phyloP scores from a whole-genome alignment of 2,113 vertebrate species.

The Vulpes ferrilata region DNA sequence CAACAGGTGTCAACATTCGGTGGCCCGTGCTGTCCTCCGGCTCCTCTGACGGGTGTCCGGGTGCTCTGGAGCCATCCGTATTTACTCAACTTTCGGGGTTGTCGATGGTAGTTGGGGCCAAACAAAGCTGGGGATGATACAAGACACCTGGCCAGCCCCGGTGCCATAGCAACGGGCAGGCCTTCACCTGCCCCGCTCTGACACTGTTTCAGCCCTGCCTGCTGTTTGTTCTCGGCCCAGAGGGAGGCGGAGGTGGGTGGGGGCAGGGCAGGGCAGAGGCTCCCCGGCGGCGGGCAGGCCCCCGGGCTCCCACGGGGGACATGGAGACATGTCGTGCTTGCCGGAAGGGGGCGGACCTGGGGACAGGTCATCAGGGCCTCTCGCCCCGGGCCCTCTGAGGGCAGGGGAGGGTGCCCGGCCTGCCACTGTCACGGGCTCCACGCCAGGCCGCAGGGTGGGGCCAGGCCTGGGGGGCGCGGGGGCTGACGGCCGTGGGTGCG shows the following conservation, averaged over 20 bases:
- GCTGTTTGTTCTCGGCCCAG: conserved; percentile 82
- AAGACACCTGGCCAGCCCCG: conserved; percentile 82
- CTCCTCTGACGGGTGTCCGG: conserved; percentile 88
- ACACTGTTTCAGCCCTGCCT: conserved; percentile 89
- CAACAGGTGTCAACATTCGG: conserved; percentile 89
- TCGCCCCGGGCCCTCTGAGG: conserved; percentile 8
- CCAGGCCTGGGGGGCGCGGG: background rate
- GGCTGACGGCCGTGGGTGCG: background rate
- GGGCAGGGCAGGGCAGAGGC: background rate
- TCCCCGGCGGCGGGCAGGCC: background rate
- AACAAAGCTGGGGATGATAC: conserved; percentile 91
- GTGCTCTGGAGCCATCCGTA: conserved; percentile 89
- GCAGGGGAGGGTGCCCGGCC: background rate
- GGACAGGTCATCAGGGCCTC: background rate
- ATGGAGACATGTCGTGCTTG: background rate
- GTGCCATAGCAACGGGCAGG: conserved; percentile 92
- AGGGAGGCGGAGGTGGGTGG: conserved; percentile 56
- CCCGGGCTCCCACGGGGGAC: background rate
- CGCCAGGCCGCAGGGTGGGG: no score
- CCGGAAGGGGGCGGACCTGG: background rate
- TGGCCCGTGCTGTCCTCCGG: conserved; percentile 85
- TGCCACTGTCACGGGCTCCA: background rate
- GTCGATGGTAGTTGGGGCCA: conserved; percentile 86
- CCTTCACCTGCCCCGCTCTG: conserved; percentile 92
- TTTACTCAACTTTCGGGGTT: conserved; percentile 93